Evolutionary conservation across 2,888 invertebrate genomes (phyloP).

Genomic region (Vandiemenella viatica): DNA sequence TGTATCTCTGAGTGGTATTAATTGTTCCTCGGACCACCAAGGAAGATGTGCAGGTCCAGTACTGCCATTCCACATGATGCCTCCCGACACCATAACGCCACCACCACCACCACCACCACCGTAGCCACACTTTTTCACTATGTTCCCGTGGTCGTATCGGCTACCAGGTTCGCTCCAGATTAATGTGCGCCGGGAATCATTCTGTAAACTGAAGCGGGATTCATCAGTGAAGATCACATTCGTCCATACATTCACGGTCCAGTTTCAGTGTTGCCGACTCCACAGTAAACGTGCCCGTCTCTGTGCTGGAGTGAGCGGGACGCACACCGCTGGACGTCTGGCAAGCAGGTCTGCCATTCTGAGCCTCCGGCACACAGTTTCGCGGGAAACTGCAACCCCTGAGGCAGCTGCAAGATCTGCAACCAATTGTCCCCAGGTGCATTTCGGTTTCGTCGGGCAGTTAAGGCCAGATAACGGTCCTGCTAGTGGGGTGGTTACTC

Average conservation of each 20-base stretch:
- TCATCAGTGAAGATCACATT: conserved; percentile 1
- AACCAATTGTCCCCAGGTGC: neutral
- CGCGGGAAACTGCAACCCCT: no score
- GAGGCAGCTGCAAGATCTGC: no score
- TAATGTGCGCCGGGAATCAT: neutral
- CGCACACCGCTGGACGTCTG: neutral
- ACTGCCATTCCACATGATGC: neutral
- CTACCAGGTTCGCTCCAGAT: neutral
- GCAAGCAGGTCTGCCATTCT: neutral
- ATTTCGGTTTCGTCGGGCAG: neutral
- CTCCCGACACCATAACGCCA: neutral
- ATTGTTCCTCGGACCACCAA: neutral
- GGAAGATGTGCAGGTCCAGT: neutral
- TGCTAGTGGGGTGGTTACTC: neutral
- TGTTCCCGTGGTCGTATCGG: neutral
- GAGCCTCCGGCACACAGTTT: neutral
- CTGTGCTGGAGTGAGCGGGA: neutral
- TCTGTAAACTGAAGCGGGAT: conserved; percentile 2
- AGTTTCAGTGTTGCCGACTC: neutral
- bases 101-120: neutral
- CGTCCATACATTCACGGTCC: neutral
- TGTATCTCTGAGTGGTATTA: neutral
- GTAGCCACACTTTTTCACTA: neutral
- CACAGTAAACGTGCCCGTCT: neutral
- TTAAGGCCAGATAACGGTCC: neutral